phyloP scores from a whole-genome alignment of 53 echinoderm and acorn worm genomes.

The Henricia sp. region DNA sequence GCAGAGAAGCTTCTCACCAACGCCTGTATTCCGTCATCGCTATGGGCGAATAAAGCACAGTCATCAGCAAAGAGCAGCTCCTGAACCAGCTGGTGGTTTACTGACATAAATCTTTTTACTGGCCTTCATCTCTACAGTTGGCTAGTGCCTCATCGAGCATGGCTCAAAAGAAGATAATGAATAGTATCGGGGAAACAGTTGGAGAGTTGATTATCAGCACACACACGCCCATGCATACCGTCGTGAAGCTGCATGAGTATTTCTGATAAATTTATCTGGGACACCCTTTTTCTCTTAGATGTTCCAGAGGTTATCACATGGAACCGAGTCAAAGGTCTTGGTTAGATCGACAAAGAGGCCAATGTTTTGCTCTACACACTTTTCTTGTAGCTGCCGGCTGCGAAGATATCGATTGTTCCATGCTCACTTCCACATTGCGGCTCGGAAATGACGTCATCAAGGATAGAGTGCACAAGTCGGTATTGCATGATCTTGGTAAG shows the following conservation, averaged over 20 bases:
- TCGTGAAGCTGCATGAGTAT: slow-evolving; percentile 30
- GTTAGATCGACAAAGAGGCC: slow-evolving; percentile 51
- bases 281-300: slow-evolving; percentile 21
- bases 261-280: slow-evolving; percentile 25
- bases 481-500: not conserved
- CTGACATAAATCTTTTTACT: not conserved
- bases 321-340: slow-evolving; percentile 49
- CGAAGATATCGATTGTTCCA: slow-evolving; percentile 23
- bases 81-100: not conserved
- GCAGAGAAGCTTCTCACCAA: not conserved
- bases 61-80: slow-evolving; percentile 19
- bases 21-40: not conserved
- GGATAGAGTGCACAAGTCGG: not conserved
- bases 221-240: slow-evolving; percentile 16
- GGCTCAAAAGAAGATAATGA: not conserved
- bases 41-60: slow-evolving; percentile 24
- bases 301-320: slow-evolving; percentile 13
- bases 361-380: slow-evolving; percentile 34
- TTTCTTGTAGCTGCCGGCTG: slow-evolving; percentile 55
- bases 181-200: not conserved
- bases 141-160: not conserved
- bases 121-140: not conserved
- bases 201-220: not conserved
- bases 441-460: slow-evolving; percentile 6
- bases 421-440: slow-evolving; percentile 34